A percentile compares a stretch with the other conserved stretches of the same genome.
These are phyloP conservation scores for Enteromius radiatus DNA, from an alignment of 2,797 vertebrate species.

Conservation along the genomic window DNA sequence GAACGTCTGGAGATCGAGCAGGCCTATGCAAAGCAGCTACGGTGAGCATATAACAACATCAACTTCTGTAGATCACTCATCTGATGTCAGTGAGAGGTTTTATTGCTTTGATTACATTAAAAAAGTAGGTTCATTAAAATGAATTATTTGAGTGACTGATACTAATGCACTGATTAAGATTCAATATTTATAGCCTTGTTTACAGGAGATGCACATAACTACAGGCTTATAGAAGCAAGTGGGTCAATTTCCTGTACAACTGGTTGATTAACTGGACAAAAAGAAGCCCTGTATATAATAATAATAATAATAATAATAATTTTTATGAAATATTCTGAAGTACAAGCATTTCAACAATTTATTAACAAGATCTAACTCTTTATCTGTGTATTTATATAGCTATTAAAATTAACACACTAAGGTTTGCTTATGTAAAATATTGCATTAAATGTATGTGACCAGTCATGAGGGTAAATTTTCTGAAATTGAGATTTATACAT, in stretches of 20 bases:
- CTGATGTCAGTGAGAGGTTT: neutral
- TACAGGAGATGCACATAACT: neutral
- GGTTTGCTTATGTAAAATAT: neutral
- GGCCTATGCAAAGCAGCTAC: slow-evolving; percentile 96
- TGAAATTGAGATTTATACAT: too few relatives aligned
- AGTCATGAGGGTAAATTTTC: too few relatives aligned
- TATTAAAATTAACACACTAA: neutral
- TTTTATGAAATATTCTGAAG: neutral
- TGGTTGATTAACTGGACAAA: neutral
- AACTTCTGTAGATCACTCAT: neutral
- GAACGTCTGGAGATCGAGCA: slow-evolving; percentile 98
- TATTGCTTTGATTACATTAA: neutral
- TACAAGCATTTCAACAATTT: neutral
- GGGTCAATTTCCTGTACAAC: neutral
- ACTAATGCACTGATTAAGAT: neutral
- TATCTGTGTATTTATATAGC: neutral
- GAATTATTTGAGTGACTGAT: neutral
- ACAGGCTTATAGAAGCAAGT: neutral
- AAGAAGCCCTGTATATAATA: neutral
- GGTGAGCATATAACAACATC: slow-evolving; percentile 75
- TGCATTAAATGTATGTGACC: neutral
- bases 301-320: too few relatives aligned
- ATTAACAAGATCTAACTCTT: neutral
- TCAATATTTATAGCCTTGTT: neutral
- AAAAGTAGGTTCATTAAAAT: neutral